Evolutionary conservation across 2,797 vertebrate genomes (phyloP).

Genomic region (Sorex maritimensis): DNA sequence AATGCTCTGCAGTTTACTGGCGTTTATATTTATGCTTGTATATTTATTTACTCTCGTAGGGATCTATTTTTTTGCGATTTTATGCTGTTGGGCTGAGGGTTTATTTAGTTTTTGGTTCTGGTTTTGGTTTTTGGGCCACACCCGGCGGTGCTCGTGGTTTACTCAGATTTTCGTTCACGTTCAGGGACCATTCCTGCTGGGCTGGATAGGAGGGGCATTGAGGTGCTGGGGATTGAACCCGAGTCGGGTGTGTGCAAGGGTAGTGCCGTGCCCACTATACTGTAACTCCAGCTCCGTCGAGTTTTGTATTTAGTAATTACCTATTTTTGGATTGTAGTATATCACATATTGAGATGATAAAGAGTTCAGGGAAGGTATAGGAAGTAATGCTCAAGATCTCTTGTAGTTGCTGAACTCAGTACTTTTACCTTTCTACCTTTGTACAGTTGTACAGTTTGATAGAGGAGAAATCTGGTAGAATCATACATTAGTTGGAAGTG

Average conservation of each 20-base stretch:
- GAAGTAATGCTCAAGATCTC: conserved; percentile 11
- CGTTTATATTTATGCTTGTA: conserved; percentile 33
- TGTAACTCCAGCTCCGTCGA: too few relatives aligned
- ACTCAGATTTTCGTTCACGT: too few relatives aligned
- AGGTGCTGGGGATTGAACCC: too few relatives aligned
- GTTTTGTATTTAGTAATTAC: conserved; percentile 46
- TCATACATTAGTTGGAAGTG: conserved; percentile 27
- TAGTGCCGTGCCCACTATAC: too few relatives aligned
- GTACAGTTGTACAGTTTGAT: conserved; percentile 8
- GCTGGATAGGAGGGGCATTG: too few relatives aligned
- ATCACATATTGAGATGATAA: conserved; percentile 40
- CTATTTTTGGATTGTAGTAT: not conserved
- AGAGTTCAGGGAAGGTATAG: not conserved
- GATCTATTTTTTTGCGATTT: not conserved
- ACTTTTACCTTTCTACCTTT: conserved; percentile 21
- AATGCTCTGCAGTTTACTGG: conserved; percentile 43
- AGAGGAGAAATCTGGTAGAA: conserved; percentile 32
- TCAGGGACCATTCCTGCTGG: too few relatives aligned
- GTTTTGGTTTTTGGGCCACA: too few relatives aligned
- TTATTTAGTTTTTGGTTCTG: too few relatives aligned
- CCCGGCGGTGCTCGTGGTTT: too few relatives aligned
- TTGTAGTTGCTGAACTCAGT: conserved; percentile 1
- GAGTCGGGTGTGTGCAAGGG: too few relatives aligned
- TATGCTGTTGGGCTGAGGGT: conserved; percentile 44
- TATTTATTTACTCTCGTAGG: not conserved